Conservation (phyloP, 2,797 vertebrate genomes). For the Hypotaenidia okinawae region DNA sequence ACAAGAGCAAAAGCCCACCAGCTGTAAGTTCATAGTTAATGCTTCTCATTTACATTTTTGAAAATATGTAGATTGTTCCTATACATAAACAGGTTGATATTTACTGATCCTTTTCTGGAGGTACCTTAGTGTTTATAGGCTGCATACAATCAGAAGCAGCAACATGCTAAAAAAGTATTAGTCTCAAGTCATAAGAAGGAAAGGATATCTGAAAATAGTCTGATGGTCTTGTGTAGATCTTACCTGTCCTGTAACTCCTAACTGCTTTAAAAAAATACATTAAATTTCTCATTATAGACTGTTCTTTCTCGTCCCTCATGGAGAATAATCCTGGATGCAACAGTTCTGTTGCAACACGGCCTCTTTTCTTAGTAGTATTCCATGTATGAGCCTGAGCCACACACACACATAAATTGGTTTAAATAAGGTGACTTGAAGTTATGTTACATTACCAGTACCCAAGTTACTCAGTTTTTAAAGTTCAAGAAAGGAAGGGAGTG, state of each 20-base stretch:
- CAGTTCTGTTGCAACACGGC: neutral
- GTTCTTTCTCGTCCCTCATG: rapidly evolving
- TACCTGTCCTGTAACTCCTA: neutral
- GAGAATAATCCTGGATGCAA: neutral
- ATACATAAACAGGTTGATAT: neutral
- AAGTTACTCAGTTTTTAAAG: neutral
- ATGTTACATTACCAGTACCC: neutral
- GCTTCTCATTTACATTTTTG: neutral
- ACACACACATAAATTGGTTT: neutral
- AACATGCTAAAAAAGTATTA: neutral
- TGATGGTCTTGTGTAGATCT: neutral
- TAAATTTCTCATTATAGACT: neutral
- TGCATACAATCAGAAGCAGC: neutral
- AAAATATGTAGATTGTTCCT: neutral
- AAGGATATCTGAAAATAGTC: neutral
- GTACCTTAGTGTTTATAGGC: neutral
- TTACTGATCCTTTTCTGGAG: neutral
- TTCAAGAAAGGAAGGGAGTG: neutral
- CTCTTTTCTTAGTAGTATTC: neutral
- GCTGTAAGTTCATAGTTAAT: conserved; percentile 78
- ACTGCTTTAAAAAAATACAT: neutral
- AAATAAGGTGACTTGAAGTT: neutral
- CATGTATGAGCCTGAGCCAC: neutral
- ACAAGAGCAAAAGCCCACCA: conserved; percentile 96
- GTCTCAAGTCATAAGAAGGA: neutral